Percentiles rank a stretch among this genome's conserved stretches.
These are phyloP conservation scores for Nomia melanderi DNA, from an alignment of 1,140 invertebrate genomes.

Conservation along the genomic window DNA sequence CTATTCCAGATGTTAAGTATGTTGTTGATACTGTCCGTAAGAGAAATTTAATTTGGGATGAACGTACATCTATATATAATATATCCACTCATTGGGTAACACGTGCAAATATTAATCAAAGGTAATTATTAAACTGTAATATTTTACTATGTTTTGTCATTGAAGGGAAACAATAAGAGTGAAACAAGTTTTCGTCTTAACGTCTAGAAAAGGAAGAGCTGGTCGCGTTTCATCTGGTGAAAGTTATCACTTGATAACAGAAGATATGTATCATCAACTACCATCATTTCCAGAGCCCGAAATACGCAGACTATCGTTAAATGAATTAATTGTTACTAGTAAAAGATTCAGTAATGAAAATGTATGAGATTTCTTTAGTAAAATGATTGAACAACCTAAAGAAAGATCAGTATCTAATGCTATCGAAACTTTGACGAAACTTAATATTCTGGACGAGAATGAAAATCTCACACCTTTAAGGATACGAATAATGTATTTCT, in stretches of 20 bases:
- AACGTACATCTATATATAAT: slow-evolving; percentile 55
- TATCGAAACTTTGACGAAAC: slow-evolving; percentile 80
- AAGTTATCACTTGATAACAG: slow-evolving; percentile 88
- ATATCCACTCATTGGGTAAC: slow-evolving; percentile 81
- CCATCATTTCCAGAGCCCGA: slow-evolving; percentile 83
- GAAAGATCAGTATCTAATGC: slow-evolving; percentile 77
- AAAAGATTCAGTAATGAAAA: slow-evolving; percentile 82
- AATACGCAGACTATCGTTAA: slow-evolving; percentile 83
- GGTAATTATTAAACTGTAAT: slow-evolving; percentile 67
- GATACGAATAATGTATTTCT: slow-evolving; percentile 79
- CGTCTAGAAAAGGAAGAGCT: slow-evolving; percentile 83
- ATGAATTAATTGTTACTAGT: slow-evolving; percentile 84
- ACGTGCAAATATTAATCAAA: slow-evolving; percentile 84
- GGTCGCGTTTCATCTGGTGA: slow-evolving; percentile 88
- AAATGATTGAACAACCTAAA: slow-evolving; percentile 83
- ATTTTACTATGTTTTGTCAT: slow-evolving; percentile 3
- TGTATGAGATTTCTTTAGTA: slow-evolving; percentile 79
- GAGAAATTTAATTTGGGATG: slow-evolving; percentile 74
- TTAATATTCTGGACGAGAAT: slow-evolving; percentile 82
- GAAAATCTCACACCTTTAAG: slow-evolving; percentile 84
- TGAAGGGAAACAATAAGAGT: neutral
- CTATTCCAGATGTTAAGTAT: slow-evolving; percentile 95
- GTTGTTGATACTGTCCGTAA: slow-evolving; percentile 78
- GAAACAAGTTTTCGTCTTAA: slow-evolving; percentile 26
- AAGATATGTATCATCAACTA: slow-evolving; percentile 79